Evolutionary conservation across 2,797 vertebrate species (phyloP).

Genomic region (Tiaroga cobitis): DNA sequence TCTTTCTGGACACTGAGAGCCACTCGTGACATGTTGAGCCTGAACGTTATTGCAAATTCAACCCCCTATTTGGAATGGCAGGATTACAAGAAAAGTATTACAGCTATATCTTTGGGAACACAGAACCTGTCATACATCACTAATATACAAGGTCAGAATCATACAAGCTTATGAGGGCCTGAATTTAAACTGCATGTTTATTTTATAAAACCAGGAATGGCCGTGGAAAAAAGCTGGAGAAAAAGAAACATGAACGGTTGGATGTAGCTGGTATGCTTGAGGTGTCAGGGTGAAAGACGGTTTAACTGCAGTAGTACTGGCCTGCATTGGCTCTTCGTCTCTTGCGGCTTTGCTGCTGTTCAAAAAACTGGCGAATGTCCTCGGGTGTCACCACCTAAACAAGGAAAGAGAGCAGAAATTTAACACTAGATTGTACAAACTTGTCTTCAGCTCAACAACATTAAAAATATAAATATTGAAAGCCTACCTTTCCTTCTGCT

Average conservation of each 20-base stretch:
- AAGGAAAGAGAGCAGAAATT: not conserved
- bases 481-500: slow-evolving; percentile 90
- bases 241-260: not conserved
- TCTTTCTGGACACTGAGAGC: not conserved
- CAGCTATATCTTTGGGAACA: slow-evolving; percentile 36
- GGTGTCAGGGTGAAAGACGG: not conserved
- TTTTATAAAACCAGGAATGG: slow-evolving; percentile 25
- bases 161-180: slow-evolving; percentile 28
- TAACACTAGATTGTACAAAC: not conserved
- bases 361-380: slow-evolving; percentile 80
- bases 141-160: slow-evolving; percentile 13
- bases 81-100: not conserved
- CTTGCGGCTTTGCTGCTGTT: slow-evolving; percentile 78
- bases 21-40: not conserved
- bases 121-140: slow-evolving; percentile 8
- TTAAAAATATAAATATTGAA: not conserved
- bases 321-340: slow-evolving; percentile 66
- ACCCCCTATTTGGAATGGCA: slow-evolving; percentile 21
- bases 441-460: not conserved
- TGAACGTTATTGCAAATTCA: slow-evolving; percentile 22
- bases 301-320: slow-evolving; percentile 72
- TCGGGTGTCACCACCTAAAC: slow-evolving; percentile 80
- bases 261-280: slow-evolving; percentile 25
- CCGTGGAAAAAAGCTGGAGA: not conserved
- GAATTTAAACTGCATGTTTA: slow-evolving; percentile 34